A percentile compares a stretch with the other conserved stretches of the same genome.
Evolutionary conservation across 1,140 invertebrate genomes (phyloP).

Genomic region (Oncopeltus fasciatus): DNA sequence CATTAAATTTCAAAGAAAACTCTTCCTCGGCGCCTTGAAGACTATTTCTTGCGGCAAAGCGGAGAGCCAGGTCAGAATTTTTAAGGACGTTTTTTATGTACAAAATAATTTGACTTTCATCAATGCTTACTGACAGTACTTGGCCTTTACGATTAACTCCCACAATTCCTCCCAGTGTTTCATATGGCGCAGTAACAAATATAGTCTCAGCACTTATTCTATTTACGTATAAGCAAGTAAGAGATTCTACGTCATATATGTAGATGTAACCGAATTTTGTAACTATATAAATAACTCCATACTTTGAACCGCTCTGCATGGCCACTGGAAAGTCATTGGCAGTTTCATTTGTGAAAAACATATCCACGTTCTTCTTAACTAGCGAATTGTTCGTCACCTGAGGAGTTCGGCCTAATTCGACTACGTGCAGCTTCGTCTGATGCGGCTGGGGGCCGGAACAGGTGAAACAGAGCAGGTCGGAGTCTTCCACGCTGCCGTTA

Average conservation of each 20-base stretch:
- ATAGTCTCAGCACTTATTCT: conserved; percentile 96
- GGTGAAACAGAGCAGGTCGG: background rate
- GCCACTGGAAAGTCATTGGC: background rate
- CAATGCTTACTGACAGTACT: background rate
- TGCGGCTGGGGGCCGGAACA: background rate
- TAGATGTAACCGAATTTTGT: background rate
- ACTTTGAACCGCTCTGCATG: background rate
- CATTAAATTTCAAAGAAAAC: background rate
- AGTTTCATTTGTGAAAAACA: background rate
- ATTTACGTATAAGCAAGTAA: conserved; percentile 94
- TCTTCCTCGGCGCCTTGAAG: background rate
- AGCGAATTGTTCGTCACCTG: background rate
- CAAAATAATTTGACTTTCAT: background rate
- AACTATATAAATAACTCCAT: background rate
- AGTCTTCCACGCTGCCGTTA: background rate
- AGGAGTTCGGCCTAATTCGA: background rate
- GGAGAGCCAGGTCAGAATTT: background rate
- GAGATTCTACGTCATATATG: background rate
- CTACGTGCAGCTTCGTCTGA: background rate
- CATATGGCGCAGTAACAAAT: conserved; percentile 94
- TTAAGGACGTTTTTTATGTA: background rate
- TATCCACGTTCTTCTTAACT: background rate
- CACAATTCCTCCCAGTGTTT: conserved; percentile 89
- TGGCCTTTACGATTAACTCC: conserved; percentile 93
- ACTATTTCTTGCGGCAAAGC: background rate